Conservation (phyloP, 1,140 invertebrate genomes). For the Drosophila miranda region DNA sequence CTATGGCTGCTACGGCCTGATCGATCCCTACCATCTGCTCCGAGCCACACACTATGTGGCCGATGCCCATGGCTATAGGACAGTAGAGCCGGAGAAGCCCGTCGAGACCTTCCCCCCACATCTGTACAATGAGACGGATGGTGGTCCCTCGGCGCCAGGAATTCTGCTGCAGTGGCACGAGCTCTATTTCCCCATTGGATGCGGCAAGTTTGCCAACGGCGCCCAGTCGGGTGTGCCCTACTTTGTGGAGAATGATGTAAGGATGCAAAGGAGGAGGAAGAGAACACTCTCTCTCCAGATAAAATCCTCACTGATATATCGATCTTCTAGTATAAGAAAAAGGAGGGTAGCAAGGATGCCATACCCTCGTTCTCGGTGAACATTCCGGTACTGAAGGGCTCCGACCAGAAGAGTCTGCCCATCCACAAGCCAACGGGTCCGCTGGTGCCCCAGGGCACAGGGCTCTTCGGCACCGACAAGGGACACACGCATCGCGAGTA, state of each 20-base stretch:
- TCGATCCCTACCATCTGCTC: constrained; percentile 87
- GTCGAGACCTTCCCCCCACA: constrained; percentile 86
- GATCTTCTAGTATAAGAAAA: constrained; percentile 62
- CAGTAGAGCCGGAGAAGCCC: constrained; percentile 86
- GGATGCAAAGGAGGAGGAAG: constrained; percentile 1
- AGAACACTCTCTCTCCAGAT: too few species aligned
- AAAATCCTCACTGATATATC: neutral
- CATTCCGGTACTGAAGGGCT: constrained; percentile 55
- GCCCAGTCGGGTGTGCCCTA: constrained; percentile 67
- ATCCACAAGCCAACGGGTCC: constrained; percentile 45
- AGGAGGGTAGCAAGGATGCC: constrained; percentile 35
- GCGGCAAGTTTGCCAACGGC: constrained; percentile 83
- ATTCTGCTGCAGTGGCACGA: constrained; percentile 85
- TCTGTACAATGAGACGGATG: constrained; percentile 59
- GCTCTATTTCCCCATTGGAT: constrained; percentile 86
- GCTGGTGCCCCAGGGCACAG: constrained; percentile 42
- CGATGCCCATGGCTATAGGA: constrained; percentile 89
- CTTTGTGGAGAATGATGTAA: constrained; percentile 67
- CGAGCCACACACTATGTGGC: constrained; percentile 89
- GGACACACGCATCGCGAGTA: constrained; percentile 64
- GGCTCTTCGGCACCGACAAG: constrained; percentile 75
- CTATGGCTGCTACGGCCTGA: constrained; percentile 90
- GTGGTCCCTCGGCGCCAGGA: constrained; percentile 83
- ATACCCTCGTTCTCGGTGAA: constrained; percentile 39
- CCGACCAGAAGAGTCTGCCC: constrained; percentile 67